Evolutionary conservation across 2,797 vertebrate species (phyloP), one percentile per base, ranked within the genome.

Genomic region (Menidia menidia): DNA sequence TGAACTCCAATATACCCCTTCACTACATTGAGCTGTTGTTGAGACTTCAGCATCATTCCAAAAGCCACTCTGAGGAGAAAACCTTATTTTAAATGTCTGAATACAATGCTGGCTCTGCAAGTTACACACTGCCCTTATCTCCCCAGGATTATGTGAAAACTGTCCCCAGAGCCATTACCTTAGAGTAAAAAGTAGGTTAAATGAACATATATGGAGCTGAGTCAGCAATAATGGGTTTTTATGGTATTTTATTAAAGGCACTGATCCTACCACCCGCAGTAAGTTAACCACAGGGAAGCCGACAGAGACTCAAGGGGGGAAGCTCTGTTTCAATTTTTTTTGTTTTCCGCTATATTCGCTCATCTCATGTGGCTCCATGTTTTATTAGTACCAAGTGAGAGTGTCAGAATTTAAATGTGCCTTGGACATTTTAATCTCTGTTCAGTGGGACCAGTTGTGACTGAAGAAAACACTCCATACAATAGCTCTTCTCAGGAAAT

Each of bases 141-240:
- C 32, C 52, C 25, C 10, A 43, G 39, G 47, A 51, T 56, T 30
- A 45, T 31, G 14, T 45, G 53, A 42, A 31, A 60, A 59, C 45
- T 30, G 62, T 55, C 16, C 39, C 14, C 13, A 41, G 15, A 35
- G 48, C 31, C 43, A 15, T 70, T 15, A 54, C 31, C 39, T 12
- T 10, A 52, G 60, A 66, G 39, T 52, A 35, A 51, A 51, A 45
- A 51, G 12, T 12, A 12, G 4, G 47, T 14, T 12, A 54, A 50
- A 33, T 42, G 15, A 9, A 4, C 12, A 30, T 53, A 18, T 45
- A 35, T 67, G 54, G 63, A 57, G 42, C 64, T 44, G 51, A 64
- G 66, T 76, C 60, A 64, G 33, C 16, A 60, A 51, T 68, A 32
- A 39, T 53, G 59, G 25, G 31, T 44, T 51, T 57, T 39, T 14